Base-by-base conservation (phyloP, 53 echinoderm and acorn worm species). In the Mesocentrotus franciscanus region DNA sequence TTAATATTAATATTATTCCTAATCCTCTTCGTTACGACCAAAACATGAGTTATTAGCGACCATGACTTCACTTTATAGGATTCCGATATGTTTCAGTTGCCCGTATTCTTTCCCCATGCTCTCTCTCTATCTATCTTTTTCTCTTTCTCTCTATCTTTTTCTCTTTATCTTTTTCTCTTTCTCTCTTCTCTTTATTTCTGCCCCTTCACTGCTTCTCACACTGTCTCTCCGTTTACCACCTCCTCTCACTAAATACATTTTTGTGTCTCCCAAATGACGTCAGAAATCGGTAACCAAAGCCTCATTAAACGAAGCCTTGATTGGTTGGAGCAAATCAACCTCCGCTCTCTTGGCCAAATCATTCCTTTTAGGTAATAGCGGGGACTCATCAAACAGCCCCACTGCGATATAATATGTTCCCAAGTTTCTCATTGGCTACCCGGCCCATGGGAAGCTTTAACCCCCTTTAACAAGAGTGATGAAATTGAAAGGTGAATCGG, bases 291-390 rank as follows among this genome's bases (percentile, higher is more conserved):
- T 61, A 90, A 90, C 58, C 60, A 58, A 58, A 58, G 90, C 61
- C 90, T 90, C 59, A 30, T 58, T 90, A 90, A 61, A 90, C 90
- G 59, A 89, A 89, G 89, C 89, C 56, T 58, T 89, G 89, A 89
- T 89, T 89, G 58, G 89, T 32, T 26, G 57, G 27, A 27, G 90
- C 60, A 90, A 90, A 58, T 58, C 90, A 90, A 61, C 55, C 59
- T 17, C 33, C 90, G 61, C 81, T 81, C 81, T 81, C 42, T 36
- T 29, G 33, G 61, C 60, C 36, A 81, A 90, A 61, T 60, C 8
- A 59, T 90, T 90, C 90, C 16, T 90, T 90, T 90, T 90, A 60
- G 22, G 90, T 61, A 90, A 90, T 90, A 27, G 61, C 20, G n/a
- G 60, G 61, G 29, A 55, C 60, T 90, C 90, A 30, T 60, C 90